Conservation (phyloP, 2,888 invertebrate species). For the Stratiomys singularior region DNA sequence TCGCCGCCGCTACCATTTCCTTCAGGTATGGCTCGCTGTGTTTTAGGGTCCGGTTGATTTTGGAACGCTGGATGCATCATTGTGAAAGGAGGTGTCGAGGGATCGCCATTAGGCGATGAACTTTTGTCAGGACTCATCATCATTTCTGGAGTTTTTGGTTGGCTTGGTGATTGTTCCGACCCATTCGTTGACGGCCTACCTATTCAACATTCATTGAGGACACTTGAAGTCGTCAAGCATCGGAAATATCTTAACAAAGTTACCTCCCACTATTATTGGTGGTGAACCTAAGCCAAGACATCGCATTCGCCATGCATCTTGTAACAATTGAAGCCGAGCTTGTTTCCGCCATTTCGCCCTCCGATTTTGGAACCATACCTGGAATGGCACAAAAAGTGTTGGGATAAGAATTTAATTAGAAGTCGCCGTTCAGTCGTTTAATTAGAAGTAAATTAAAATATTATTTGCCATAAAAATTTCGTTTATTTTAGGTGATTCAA, state of each 20-base stretch:
- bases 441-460: too few relatives aligned
- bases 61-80: conserved; percentile 65
- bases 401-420: too few relatives aligned
- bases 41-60: conserved; percentile 50
- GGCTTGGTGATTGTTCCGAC: conserved; percentile 51
- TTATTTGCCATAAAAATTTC: too few relatives aligned
- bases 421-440: too few relatives aligned
- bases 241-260: not conserved
- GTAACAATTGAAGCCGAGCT: conserved; percentile 83
- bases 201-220: not conserved
- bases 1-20: conserved; percentile 51
- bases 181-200: conserved; percentile 23
- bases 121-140: conserved; percentile 57
- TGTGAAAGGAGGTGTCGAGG: conserved; percentile 58
- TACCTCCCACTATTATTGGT: conserved; percentile 69
- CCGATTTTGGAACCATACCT: conserved; percentile 94
- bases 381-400: too few relatives aligned
- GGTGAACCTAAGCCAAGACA: conserved; percentile 79
- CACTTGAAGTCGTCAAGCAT: not conserved
- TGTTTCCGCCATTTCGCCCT: conserved; percentile 93
- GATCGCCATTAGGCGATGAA: conserved; percentile 53
- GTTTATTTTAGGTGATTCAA: too few relatives aligned
- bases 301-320: conserved; percentile 92
- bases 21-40: not conserved
- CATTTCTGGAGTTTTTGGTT: conserved; percentile 58